Percentiles rank a stretch among this genome's conserved stretches.
These are phyloP conservation scores for Chrysocyon brachyurus DNA, from an alignment of 2,797 vertebrate genomes.

Conservation along the genomic window DNA sequence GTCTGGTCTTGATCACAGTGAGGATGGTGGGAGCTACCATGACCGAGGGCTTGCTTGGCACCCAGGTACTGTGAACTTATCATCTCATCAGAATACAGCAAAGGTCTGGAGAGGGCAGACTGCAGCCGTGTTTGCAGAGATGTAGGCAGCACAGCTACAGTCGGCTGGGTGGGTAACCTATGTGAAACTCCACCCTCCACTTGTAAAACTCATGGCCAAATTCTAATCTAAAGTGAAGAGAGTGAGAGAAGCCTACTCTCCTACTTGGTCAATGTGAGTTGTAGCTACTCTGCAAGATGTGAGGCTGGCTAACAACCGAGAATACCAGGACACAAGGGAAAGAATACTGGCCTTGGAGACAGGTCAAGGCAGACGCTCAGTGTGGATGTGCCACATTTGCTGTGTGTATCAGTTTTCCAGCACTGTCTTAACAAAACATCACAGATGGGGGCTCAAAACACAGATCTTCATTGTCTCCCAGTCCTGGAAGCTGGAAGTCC, in stretches of 20 bases:
- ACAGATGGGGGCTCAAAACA: rapidly evolving
- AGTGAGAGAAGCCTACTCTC: rapidly evolving
- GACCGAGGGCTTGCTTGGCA: not conserved
- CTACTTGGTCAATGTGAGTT: rapidly evolving
- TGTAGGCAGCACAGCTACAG: not conserved
- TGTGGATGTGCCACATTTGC: not conserved
- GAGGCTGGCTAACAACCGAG: not conserved
- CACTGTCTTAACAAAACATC: not conserved
- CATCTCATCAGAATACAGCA: not conserved
- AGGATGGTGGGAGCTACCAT: not conserved
- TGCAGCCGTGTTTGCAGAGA: not conserved
- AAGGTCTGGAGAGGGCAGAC: not conserved
- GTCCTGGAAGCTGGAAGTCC: not conserved
- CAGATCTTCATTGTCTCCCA: too few species aligned
- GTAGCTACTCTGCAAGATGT: not conserved
- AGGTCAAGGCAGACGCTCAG: not conserved
- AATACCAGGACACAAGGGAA: not conserved
- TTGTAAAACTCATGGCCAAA: not conserved
- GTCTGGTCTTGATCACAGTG: rapidly evolving
- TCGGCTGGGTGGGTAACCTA: rapidly evolving
- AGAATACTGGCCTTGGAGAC: too few species aligned
- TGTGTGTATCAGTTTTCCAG: not conserved
- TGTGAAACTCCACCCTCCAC: rapidly evolving
- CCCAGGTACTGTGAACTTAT: rapidly evolving
- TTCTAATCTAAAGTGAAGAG: not conserved